Base-by-base conservation (phyloP, 2,888 invertebrate species). In the Drosophila silvestris region DNA sequence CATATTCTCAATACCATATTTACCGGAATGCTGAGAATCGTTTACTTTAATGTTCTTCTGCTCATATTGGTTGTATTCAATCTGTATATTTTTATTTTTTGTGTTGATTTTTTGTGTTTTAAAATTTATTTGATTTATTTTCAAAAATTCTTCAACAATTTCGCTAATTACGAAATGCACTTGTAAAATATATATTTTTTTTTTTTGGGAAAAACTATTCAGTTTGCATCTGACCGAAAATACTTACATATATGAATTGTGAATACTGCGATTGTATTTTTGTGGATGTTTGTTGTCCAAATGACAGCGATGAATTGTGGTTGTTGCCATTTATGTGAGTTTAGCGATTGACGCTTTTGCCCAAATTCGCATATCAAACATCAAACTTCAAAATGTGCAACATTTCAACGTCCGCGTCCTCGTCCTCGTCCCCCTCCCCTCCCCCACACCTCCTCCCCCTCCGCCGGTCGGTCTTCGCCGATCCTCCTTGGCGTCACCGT, bases 331-430 rank as follows among this genome's bases (percentile, higher is more conserved):
- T 81, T 80, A 72, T 56, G 81, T 70, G 73, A 72, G 67, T 74
- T 56, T 35, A 54, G 69, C 75, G 70, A 65, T 59, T 85, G 82
- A 82, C 83, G 88, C 83, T 81, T 86, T 74, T 87, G 83, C 80
- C 86, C 90, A 87, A 87, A 90, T 88, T 74, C 82, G 86, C 86
- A 87, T 87, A 87, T 87, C 86, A 82, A 70, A 74, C 88, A 89
- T 89, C 89, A 83, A 79, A 66, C 79, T 73, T 80, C 78, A 87
- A 85, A 81, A 79, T 87, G 77, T 71, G 77, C 87, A 85, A 81
- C 89, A 82, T 89, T 86, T 89, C 85, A 81, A 84, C 80, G 83
- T 79, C 53, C 67, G 54, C 53, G 58, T 61, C 57, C 56, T 35
- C 57, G 59, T 53, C 10, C 37, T 19, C 22, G 2, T 16, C 37